Conservation (phyloP, 1,140 invertebrate species). For the Sarcophaga peregrina region DNA sequence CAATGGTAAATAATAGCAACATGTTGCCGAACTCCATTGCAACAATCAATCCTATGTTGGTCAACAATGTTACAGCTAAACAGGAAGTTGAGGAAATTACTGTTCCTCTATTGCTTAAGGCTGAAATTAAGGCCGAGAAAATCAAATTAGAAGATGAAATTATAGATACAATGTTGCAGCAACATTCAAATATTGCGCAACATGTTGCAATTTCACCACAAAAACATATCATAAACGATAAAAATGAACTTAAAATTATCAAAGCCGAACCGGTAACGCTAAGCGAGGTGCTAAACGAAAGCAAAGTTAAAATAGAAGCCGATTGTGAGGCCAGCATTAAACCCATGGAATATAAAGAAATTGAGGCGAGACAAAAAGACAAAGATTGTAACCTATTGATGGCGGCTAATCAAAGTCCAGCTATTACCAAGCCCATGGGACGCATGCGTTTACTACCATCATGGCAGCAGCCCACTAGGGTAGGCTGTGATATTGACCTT, state of each 20-base stretch:
- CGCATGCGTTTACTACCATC: constrained; percentile 44
- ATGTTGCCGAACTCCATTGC: neutral
- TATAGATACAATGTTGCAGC: constrained; percentile 51
- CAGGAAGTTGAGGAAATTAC: constrained; percentile 36
- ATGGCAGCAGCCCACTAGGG: constrained; percentile 37
- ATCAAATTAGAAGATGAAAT: constrained; percentile 66
- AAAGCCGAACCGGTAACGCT: constrained; percentile 52
- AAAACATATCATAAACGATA: constrained; percentile 52
- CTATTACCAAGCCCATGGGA: neutral
- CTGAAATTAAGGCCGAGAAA: constrained; percentile 66
- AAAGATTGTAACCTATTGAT: neutral
- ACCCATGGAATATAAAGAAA: neutral
- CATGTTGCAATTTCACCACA: constrained; percentile 29
- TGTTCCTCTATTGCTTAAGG: constrained; percentile 62
- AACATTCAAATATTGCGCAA: constrained; percentile 5
- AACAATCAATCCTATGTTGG: neutral
- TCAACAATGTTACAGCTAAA: constrained; percentile 30
- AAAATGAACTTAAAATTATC: constrained; percentile 63
- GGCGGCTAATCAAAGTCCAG: neutral
- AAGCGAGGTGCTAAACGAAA: constrained; percentile 15
- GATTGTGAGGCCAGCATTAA: constrained; percentile 29
- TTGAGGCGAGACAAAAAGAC: neutral
- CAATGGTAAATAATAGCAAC: constrained; percentile 24
- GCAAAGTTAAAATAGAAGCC: constrained; percentile 5
- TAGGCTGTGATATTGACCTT: constrained; percentile 45